These are phyloP conservation scores for Panulirus ornatus DNA, from an alignment of 1,140 invertebrate species.

Conservation along the genomic window DNA sequence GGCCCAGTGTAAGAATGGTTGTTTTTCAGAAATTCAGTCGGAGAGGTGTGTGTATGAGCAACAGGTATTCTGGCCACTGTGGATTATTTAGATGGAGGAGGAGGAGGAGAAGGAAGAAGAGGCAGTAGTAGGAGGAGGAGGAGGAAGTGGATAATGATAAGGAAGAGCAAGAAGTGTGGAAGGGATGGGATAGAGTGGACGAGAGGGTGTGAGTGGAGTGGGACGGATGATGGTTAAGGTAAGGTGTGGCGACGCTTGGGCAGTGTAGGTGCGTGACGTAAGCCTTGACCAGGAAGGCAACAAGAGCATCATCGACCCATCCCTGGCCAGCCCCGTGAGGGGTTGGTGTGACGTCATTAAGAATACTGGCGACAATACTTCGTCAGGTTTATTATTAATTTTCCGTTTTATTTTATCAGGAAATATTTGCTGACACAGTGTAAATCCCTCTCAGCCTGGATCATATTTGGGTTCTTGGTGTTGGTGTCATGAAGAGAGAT, in stretches of 20 bases:
- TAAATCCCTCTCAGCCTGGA: too few species aligned
- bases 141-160: neutral
- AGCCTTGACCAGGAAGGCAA: neutral
- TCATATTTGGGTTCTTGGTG: too few species aligned
- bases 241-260: neutral
- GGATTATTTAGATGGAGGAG: neutral
- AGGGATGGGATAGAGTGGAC: neutral
- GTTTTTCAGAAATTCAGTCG: too few species aligned
- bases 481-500: too few species aligned
- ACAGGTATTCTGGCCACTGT: neutral
- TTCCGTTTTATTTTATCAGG: too few species aligned
- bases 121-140: neutral
- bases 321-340: neutral
- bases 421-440: too few species aligned
- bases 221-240: neutral
- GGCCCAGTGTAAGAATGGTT: too few species aligned
- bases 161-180: neutral
- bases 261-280: neutral
- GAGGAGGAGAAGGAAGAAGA: neutral
- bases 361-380: too few species aligned
- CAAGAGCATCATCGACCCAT: conserved; percentile 11
- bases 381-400: too few species aligned
- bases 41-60: neutral
- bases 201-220: neutral
- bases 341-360: neutral